phyloP scores from a whole-genome alignment of 2,113 vertebrate species.

The Aix galericulata region DNA sequence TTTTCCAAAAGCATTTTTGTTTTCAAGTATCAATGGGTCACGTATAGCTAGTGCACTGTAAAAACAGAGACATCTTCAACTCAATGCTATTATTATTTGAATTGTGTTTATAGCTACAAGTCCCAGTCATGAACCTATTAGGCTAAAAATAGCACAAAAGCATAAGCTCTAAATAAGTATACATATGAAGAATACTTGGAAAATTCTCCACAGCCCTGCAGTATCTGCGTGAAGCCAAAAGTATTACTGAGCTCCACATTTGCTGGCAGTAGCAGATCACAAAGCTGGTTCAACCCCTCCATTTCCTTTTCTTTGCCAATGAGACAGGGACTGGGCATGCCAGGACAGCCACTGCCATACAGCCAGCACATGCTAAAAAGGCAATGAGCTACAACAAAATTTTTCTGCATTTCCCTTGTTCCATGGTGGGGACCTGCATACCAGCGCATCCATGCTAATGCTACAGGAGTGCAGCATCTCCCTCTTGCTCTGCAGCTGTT shows the following conservation, averaged over 20 bases:
- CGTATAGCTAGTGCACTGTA: not conserved
- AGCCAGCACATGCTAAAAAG: not conserved
- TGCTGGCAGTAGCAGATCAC: not conserved
- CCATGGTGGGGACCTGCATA: not conserved
- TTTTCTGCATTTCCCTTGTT: not conserved
- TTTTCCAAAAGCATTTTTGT: not conserved
- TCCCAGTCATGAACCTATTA: not conserved
- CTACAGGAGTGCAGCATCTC: not conserved
- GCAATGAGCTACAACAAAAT: not conserved
- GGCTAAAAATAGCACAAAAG: not conserved
- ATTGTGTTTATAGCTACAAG: not conserved
- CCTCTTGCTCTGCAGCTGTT: not conserved
- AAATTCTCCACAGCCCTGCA: not conserved
- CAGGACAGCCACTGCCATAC: not conserved
- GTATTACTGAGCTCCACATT: accelerated
- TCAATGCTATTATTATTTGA: not conserved
- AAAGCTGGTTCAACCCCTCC: not conserved
- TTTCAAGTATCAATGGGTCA: not conserved
- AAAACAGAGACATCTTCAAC: not conserved
- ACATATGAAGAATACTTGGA: not conserved
- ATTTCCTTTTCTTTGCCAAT: not conserved
- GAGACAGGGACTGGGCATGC: not conserved
- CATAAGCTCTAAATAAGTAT: not conserved
- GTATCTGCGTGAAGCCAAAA: not conserved
- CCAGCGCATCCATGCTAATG: accelerated